These are phyloP conservation scores for Phenganax subtilis DNA, from an alignment of 92 coral and sea anemone species.

Conservation along the genomic window DNA sequence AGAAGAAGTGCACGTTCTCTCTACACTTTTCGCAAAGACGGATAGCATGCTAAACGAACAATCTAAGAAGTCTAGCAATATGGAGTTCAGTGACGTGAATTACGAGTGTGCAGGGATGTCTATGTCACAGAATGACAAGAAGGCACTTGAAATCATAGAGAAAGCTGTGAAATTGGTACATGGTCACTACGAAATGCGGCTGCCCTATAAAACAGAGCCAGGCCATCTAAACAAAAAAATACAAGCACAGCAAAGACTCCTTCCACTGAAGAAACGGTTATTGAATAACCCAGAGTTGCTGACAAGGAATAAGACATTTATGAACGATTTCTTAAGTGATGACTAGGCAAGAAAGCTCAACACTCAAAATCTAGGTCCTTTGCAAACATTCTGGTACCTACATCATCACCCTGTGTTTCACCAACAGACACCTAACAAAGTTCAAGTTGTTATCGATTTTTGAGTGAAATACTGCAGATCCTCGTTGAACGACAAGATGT, in stretches of 20 bases:
- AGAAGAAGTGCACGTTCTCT: neutral
- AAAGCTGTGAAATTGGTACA: constrained; percentile 16
- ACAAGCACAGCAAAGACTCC: constrained; percentile 39
- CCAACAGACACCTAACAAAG: constrained; percentile 47
- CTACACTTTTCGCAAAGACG: constrained; percentile 31
- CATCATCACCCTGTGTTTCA: too few species aligned
- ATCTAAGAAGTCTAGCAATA: constrained; percentile 41
- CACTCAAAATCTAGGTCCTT: too few species aligned
- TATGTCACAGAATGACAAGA: constrained; percentile 50
- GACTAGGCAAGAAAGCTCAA: constrained; percentile 42
- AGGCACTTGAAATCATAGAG: constrained; percentile 45
- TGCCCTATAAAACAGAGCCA: constrained; percentile 52
- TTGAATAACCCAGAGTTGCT: constrained; percentile 25
- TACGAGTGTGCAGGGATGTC: constrained; percentile 10
- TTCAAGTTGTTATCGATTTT: constrained; percentile 56
- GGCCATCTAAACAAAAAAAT: constrained; percentile 34
- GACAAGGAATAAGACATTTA: constrained; percentile 38
- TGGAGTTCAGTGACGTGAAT: constrained; percentile 45
- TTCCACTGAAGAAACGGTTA: too few species aligned
- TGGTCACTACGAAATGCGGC: constrained; percentile 48
- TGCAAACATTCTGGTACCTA: constrained; percentile 43
- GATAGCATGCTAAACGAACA: constrained; percentile 33
- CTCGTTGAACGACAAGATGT: constrained; percentile 59
- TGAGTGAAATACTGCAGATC: constrained; percentile 50
- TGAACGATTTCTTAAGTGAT: constrained; percentile 39